Conservation (phyloP, 2,888 invertebrate genomes). For the Campoplex capitator region DNA sequence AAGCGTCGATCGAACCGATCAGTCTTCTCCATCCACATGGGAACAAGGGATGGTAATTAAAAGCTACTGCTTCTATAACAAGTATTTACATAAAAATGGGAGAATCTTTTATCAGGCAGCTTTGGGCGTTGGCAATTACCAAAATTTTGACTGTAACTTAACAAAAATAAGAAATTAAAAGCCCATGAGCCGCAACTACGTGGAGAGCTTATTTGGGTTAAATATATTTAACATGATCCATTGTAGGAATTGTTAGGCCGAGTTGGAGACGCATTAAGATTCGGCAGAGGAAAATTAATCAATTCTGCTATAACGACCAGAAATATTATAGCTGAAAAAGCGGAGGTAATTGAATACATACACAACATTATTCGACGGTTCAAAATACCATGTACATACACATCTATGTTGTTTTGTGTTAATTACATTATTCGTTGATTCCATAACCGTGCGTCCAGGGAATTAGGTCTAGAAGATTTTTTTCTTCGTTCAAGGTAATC, state of each 20-base stretch:
- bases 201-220: neutral
- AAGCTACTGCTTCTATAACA: neutral
- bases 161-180: neutral
- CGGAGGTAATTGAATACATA: slow-evolving; percentile 79
- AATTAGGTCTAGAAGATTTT: slow-evolving; percentile 9
- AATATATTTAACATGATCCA: slow-evolving; percentile 52
- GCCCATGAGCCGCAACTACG: neutral
- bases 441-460: slow-evolving; percentile 12
- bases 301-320: slow-evolving; percentile 81
- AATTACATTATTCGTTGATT: slow-evolving; percentile 10
- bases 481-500: slow-evolving; percentile 39
- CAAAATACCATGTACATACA: neutral
- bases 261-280: slow-evolving; percentile 80
- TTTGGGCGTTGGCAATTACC: neutral
- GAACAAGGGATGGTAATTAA: slow-evolving; percentile 77
- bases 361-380: neutral
- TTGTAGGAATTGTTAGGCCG: slow-evolving; percentile 82
- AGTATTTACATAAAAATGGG: neutral
- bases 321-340: slow-evolving; percentile 80
- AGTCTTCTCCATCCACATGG: slow-evolving; percentile 69
- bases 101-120: neutral
- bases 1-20: slow-evolving; percentile 43
- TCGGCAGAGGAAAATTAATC: slow-evolving; percentile 82
- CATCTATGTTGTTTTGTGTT: slow-evolving; percentile 18
- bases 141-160: neutral